These are phyloP conservation scores for Crypturellus tataupa DNA, from an alignment of 2,797 vertebrate species.

Conservation along the genomic window DNA sequence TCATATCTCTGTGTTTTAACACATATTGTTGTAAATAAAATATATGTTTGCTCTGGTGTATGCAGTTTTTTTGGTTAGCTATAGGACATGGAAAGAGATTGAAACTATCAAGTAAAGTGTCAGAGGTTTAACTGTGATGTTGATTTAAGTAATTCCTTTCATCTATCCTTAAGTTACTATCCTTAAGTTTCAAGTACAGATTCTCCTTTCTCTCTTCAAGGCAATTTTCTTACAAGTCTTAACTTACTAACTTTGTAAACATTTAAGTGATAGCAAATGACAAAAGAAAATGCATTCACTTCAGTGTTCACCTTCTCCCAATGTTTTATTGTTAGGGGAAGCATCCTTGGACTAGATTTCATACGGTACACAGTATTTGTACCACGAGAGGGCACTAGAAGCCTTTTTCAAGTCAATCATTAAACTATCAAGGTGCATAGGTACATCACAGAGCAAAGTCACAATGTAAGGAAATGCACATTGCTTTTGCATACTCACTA, in stretches of 20 bases:
- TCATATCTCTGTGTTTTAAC: not conserved
- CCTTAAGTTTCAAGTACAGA: not conserved
- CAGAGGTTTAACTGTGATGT: not conserved
- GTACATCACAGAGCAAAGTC: not conserved
- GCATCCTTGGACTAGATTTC: not conserved
- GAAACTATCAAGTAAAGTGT: not conserved
- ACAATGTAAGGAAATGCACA: not conserved
- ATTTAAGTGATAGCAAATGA: not conserved
- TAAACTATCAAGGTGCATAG: too few relatives aligned
- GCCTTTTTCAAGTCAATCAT: not conserved
- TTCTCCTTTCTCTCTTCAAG: not conserved
- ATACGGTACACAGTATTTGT: not conserved
- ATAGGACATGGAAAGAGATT: rapidly evolving
- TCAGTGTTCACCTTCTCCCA: not conserved
- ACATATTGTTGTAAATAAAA: not conserved
- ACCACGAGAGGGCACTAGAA: conserved; percentile 73
- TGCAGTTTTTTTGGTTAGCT: not conserved
- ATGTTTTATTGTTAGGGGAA: conserved; percentile 9
- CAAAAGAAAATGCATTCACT: not conserved
- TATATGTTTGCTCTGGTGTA: rapidly evolving
- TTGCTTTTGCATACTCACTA: not conserved
- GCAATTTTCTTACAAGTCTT: conserved; percentile 11
- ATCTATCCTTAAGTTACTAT: not conserved
- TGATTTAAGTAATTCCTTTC: not conserved
- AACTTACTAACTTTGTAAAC: not conserved